Percentiles rank a stretch among this genome's conserved stretches.
These are phyloP conservation scores for Plemyria rubiginata DNA, from an alignment of 2,888 invertebrate species.

Conservation along the genomic window DNA sequence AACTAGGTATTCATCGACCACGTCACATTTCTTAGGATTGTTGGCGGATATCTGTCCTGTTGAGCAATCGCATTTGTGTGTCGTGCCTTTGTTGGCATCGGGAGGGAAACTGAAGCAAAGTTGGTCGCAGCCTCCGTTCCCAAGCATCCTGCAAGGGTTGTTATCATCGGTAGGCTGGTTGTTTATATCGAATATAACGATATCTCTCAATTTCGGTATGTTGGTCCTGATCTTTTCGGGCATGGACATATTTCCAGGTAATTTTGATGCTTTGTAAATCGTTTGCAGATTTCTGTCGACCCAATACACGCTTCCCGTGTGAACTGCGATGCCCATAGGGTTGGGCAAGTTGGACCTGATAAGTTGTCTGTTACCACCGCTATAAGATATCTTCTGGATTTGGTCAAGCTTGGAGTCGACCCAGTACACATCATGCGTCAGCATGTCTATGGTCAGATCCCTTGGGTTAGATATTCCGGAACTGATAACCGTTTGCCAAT, in stretches of 20 bases:
- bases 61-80: slow-evolving; percentile 95
- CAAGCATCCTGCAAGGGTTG: slow-evolving; percentile 91
- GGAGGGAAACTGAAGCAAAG: slow-evolving; percentile 97
- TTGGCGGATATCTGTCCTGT: slow-evolving; percentile 90
- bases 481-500: slow-evolving; percentile 93
- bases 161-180: slow-evolving; percentile 94
- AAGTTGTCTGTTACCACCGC: slow-evolving; percentile 91
- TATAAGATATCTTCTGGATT: slow-evolving; percentile 96
- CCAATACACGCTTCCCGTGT: slow-evolving; percentile 95
- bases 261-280: slow-evolving; percentile 91
- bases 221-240: slow-evolving; percentile 92
- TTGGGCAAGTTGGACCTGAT: slow-evolving; percentile 95
- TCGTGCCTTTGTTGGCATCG: slow-evolving; percentile 81
- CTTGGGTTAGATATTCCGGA: slow-evolving; percentile 96
- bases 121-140: slow-evolving; percentile 96
- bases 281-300: slow-evolving; percentile 96
- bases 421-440: slow-evolving; percentile 98
- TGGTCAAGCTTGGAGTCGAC: slow-evolving; percentile 97
- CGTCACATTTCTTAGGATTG: slow-evolving; percentile 90
- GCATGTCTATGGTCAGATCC: slow-evolving; percentile 96
- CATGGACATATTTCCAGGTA: slow-evolving; percentile 88
- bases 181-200: slow-evolving; percentile 94
- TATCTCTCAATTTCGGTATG: slow-evolving; percentile 93
- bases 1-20: slow-evolving; percentile 94
- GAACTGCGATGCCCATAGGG: slow-evolving; percentile 96